These are phyloP conservation scores for Stomorhina lunata DNA, from an alignment of 2,888 invertebrate species.

Conservation along the genomic window DNA sequence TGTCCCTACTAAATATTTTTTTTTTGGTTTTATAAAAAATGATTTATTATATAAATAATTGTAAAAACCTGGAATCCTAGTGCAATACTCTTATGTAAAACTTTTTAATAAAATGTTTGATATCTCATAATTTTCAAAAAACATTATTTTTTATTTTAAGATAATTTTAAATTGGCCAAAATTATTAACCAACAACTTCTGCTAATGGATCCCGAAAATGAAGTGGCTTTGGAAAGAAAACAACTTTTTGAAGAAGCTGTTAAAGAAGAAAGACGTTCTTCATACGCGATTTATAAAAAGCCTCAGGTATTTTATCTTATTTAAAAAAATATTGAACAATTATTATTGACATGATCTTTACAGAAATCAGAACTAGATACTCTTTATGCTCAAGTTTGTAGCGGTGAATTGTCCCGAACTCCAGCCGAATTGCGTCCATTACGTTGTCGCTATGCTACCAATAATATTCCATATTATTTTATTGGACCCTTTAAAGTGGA, in stretches of 20 bases:
- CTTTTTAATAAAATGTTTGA: too few relatives aligned
- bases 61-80: too few relatives aligned
- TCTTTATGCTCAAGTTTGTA: constrained; percentile 75
- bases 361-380: constrained; percentile 20
- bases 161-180: constrained; percentile 69
- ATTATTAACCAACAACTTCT: constrained; percentile 70
- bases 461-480: constrained; percentile 68
- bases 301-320: background rate
- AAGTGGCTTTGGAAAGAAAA: constrained; percentile 56
- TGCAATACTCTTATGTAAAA: too few relatives aligned
- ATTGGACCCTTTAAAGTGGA: constrained; percentile 69
- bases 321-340: background rate
- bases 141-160: background rate
- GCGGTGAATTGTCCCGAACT: constrained; percentile 81
- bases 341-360: background rate
- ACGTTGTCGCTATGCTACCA: constrained; percentile 74
- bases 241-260: constrained; percentile 16
- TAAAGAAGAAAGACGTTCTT: constrained; percentile 36
- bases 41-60: too few relatives aligned
- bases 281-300: background rate
- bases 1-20: too few relatives aligned
- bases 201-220: constrained; percentile 63
- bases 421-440: constrained; percentile 72
- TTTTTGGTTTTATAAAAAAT: too few relatives aligned
- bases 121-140: too few relatives aligned